Percentiles rank a stretch among this genome's conserved stretches.
phyloP scores from a whole-genome alignment of 2,797 vertebrate species.

The Sebastes paucispinis region DNA sequence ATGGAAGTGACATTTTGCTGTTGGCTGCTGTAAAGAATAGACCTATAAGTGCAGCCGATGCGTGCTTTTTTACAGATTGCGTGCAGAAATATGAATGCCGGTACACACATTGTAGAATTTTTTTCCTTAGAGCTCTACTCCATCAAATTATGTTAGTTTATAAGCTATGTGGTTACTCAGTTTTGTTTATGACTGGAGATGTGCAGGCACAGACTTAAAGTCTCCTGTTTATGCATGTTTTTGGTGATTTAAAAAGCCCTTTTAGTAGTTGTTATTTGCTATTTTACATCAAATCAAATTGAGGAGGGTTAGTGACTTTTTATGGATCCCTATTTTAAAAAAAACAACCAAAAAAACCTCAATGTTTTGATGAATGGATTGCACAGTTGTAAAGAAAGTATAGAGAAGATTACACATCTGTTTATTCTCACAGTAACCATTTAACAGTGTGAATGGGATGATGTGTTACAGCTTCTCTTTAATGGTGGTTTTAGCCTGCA shows the following conservation, averaged over 20 bases:
- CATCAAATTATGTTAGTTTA: conserved; percentile 1
- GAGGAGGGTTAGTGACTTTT: conserved; percentile 4
- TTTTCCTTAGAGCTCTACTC: background rate
- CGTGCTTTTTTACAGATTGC: conserved; percentile 18
- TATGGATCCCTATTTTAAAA: background rate
- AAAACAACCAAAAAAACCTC: background rate
- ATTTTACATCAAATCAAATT: background rate
- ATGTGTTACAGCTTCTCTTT: conserved; percentile 44
- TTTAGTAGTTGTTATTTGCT: conserved; percentile 7
- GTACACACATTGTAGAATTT: background rate
- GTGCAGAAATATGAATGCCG: conserved; percentile 25
- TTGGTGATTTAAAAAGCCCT: background rate
- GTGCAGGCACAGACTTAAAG: background rate
- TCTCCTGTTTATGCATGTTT: background rate
- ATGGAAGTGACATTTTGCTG: conserved; percentile 15
- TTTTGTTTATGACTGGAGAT: conserved; percentile 12
- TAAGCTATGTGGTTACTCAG: background rate
- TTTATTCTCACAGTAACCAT: conserved; percentile 48
- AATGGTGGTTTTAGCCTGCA: conserved; percentile 38
- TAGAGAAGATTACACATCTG: conserved; percentile 41
- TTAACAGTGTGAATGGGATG: conserved; percentile 65
- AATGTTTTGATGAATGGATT: conserved; percentile 23
- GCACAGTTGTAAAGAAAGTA: conserved; percentile 7
- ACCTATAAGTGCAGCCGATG: background rate
- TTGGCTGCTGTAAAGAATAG: conserved; percentile 31